Evolutionary conservation across 2,888 invertebrate genomes (phyloP).

Genomic region (Torymus aiolomorphi): DNA sequence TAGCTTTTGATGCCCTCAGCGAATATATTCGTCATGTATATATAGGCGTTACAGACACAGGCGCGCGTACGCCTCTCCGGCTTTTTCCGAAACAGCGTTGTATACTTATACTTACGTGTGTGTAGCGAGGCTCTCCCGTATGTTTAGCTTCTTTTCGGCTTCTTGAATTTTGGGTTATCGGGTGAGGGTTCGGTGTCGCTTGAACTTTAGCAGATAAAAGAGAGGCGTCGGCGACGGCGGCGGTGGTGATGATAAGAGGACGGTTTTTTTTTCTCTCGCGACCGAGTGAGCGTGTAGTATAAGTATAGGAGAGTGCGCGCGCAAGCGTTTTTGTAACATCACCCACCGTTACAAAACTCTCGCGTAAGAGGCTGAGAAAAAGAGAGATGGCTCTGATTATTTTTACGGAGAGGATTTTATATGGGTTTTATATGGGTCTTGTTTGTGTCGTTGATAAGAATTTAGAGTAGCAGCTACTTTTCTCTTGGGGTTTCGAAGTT

Average conservation of each 20-base stretch:
- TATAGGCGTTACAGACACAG: too few relatives aligned
- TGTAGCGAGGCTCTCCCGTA: not conserved
- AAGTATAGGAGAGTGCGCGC: too few relatives aligned
- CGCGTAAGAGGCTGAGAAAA: slow-evolving; percentile 7
- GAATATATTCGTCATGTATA: slow-evolving; percentile 7
- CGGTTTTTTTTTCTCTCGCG: not conserved
- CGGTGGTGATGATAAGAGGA: slow-evolving; percentile 22
- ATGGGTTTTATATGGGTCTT: not conserved
- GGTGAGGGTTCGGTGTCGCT: slow-evolving; percentile 62
- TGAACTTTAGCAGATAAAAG: slow-evolving; percentile 66
- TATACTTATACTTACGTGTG: too few relatives aligned
- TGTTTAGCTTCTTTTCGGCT: not conserved
- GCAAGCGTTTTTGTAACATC: slow-evolving; percentile 35
- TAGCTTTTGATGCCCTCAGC: slow-evolving; percentile 33
- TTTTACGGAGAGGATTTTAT: not conserved
- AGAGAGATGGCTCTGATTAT: slow-evolving; percentile 32
- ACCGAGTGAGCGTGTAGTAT: too few relatives aligned
- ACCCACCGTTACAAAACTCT: slow-evolving; percentile 29
- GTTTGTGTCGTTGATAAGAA: not conserved
- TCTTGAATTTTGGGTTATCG: slow-evolving; percentile 65
- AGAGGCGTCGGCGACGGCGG: too few relatives aligned
- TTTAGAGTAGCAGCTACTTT: too few relatives aligned
- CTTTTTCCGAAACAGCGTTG: too few relatives aligned
- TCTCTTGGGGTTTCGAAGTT: too few relatives aligned
- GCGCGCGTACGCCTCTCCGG: too few relatives aligned